Conservation (phyloP, 1,140 invertebrate species). For the Bilobella aurantiaca region DNA sequence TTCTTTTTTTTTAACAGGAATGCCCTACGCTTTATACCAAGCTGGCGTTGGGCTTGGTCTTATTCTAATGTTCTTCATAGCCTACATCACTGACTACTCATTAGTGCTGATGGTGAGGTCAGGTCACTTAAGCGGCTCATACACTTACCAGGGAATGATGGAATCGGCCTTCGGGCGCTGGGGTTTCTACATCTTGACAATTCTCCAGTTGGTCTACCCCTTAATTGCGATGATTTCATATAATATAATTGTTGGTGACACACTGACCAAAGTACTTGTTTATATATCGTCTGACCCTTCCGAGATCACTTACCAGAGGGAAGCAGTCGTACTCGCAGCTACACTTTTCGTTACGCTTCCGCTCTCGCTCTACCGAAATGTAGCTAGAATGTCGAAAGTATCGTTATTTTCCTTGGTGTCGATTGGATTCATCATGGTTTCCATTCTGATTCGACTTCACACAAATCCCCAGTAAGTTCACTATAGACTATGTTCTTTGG, state of each 20-base stretch:
- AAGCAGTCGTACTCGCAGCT: constrained; percentile 64
- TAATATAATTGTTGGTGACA: constrained; percentile 81
- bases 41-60: constrained; percentile 70
- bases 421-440: constrained; percentile 60
- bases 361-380: constrained; percentile 68
- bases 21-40: constrained; percentile 69
- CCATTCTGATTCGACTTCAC: constrained; percentile 55
- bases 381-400: constrained; percentile 62
- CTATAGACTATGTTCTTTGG: too few relatives aligned
- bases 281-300: constrained; percentile 29
- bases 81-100: constrained; percentile 71
- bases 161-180: constrained; percentile 66
- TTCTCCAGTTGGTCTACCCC: constrained; percentile 74
- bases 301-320: constrained; percentile 53
- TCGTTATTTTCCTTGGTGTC: constrained; percentile 67
- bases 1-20: constrained; percentile 49
- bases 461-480: constrained; percentile 24
- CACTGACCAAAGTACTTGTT: constrained; percentile 54
- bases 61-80: constrained; percentile 60
- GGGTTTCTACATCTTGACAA: constrained; percentile 65
- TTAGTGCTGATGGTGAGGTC: constrained; percentile 63
- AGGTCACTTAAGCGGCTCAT: constrained; percentile 66
- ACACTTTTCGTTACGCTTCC: constrained; percentile 68
- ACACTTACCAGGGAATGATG: constrained; percentile 76
- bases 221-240: constrained; percentile 85